Percentiles rank a stretch among this genome's conserved stretches.
Evolutionary conservation across 2,797 vertebrate genomes (phyloP).

Genomic region (Enteromius afrohamiltoni): DNA sequence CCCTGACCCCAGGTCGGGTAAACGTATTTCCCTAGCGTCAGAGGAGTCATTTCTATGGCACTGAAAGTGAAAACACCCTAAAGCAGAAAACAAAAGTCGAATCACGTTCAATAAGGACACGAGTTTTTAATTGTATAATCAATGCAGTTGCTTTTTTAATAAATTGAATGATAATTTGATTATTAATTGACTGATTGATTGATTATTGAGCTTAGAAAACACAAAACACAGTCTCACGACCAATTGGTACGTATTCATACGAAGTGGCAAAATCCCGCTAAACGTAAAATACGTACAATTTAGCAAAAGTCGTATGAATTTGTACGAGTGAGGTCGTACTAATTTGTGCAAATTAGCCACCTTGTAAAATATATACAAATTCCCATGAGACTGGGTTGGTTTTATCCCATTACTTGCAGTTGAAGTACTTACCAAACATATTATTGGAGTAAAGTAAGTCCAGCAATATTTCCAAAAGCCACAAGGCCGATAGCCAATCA

Average conservation of each 20-base stretch:
- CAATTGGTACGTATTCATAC: too few species aligned
- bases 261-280: too few species aligned
- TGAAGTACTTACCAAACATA: constrained; percentile 82
- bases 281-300: too few species aligned
- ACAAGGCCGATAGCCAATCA: constrained; percentile 91
- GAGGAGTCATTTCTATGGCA: constrained; percentile 89
- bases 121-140: not conserved
- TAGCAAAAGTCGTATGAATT: too few species aligned
- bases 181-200: not conserved
- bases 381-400: too few species aligned
- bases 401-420: not conserved
- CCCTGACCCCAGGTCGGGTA: constrained; percentile 88
- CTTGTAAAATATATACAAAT: too few species aligned
- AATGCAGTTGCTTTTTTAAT: not conserved
- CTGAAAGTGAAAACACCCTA: constrained; percentile 92
- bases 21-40: constrained; percentile 85
- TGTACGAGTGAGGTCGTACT: too few species aligned
- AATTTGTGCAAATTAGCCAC: too few species aligned
- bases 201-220: not conserved
- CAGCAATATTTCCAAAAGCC: constrained; percentile 92
- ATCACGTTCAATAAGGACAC: not conserved
- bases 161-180: not conserved
- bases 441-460: constrained; percentile 86
- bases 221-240: too few species aligned
- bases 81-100: constrained; percentile 41